Evolutionary conservation across 2,888 invertebrate genomes (phyloP), one percentile per base, ranked within the genome.

Genomic region (Temnothorax rugatulus): DNA sequence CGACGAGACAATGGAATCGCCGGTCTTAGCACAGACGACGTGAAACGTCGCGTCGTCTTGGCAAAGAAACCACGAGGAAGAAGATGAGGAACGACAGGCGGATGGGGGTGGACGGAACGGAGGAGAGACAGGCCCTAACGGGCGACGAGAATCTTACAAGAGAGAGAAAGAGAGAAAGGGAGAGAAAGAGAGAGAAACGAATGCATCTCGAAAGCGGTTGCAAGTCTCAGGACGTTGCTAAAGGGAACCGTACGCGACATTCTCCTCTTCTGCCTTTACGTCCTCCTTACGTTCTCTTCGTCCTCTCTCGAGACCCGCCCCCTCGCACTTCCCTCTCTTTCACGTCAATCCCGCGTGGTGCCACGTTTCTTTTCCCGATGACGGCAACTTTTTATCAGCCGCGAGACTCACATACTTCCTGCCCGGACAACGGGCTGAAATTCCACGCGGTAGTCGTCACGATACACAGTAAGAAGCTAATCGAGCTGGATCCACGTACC

Each of bases 391-490:
- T 92, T 92, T 92, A 75, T 84, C 68, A 76, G 61, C 64, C 84
- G 88, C 90, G 85, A 87, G 88, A 85, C 85, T 88, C 88, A 89
- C 91, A 91, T 91, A 93, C 92, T 91, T 91, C 90, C 92, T 92
- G 91, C 85, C 90, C 83, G 86, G 86, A 86, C 82, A 86, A 87
- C 91, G 88, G 87, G 81, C 88, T 89, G 68, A 90, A 92, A 91
- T 92, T 91, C 92, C 89, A 84, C 84, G 86, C 88, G 86, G 88
- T 88, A 90, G 91, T 90, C 89, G 87, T 88, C 91, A 84, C 90
- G 89, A 88, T 86, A 86, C 77, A 76, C 82, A 71, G 89, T 83
- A 91, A 91, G 90, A 71, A 77, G 88, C 89, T 91, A 90, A 89
- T 91, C 90, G 91, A 89, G 86, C 86, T 81, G 50, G 54, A 41